phyloP scores from a whole-genome alignment of 1,140 invertebrate species.

The Holotrichia oblita region DNA sequence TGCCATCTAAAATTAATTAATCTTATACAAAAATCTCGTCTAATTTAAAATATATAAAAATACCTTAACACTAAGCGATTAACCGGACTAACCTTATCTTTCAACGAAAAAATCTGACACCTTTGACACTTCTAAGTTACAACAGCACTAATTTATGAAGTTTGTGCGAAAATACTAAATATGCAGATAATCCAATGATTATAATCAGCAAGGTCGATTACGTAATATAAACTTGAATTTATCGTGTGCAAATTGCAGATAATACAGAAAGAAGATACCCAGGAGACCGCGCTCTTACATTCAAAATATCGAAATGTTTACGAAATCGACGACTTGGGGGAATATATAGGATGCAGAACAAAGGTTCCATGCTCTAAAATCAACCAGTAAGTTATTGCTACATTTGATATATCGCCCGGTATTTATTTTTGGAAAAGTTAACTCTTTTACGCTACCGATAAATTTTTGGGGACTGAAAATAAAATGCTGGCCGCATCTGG shows the following conservation, averaged over 20 bases:
- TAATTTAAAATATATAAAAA: not conserved
- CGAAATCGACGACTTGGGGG: not conserved
- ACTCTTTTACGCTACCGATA: conserved; percentile 5
- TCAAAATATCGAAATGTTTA: not conserved
- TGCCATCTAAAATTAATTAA: conserved; percentile 47
- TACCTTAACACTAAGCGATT: not conserved
- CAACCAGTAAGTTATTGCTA: not conserved
- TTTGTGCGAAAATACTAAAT: not conserved
- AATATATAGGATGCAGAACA: conserved; percentile 35
- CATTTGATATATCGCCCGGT: not conserved
- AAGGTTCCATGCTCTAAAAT: conserved; percentile 19
- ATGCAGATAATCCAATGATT: not conserved
- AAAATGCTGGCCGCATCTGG: not conserved
- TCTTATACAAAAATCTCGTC: not conserved
- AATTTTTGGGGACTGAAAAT: not conserved
- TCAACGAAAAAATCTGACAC: not conserved
- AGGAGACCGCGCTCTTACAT: not conserved
- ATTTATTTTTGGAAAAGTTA: conserved; percentile 12
- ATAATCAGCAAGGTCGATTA: not conserved
- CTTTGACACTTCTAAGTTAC: not conserved
- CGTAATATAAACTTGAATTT: not conserved
- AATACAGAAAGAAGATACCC: not conserved
- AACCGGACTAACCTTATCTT: not conserved
- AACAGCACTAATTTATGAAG: not conserved
- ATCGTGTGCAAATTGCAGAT: not conserved